Percentiles rank a stretch among this genome's conserved stretches.
These are phyloP conservation scores for Acanthoscelides obtectus DNA, from an alignment of 2,888 invertebrate species.

Conservation along the genomic window DNA sequence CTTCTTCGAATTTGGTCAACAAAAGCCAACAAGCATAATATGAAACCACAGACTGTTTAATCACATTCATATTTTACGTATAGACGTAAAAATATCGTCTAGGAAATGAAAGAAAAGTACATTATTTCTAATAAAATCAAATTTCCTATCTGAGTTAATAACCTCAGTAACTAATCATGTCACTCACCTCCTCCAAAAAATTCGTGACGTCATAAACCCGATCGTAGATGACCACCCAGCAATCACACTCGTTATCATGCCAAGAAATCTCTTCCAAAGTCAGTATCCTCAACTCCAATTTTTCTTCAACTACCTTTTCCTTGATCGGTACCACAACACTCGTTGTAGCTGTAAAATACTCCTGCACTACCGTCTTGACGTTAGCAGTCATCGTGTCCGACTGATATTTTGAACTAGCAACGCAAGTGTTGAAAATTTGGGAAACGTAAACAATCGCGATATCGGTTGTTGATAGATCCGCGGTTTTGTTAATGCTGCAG, in stretches of 20 bases:
- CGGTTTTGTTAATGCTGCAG: neutral
- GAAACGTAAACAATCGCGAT: neutral
- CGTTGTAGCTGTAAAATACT: neutral
- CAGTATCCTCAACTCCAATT: conserved; percentile 50
- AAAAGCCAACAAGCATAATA: too few relatives aligned
- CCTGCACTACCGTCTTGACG: neutral
- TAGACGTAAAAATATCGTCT: too few relatives aligned
- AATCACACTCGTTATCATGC: conserved; percentile 69
- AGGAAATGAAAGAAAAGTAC: too few relatives aligned
- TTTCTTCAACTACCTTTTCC: neutral
- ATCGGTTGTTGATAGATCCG: neutral
- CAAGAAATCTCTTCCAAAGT: conserved; percentile 70
- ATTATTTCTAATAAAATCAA: too few relatives aligned
- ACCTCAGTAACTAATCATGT: neutral
- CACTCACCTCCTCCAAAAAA: conserved; percentile 63
- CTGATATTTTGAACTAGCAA: neutral
- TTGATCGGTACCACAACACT: conserved; percentile 1
- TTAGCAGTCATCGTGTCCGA: neutral
- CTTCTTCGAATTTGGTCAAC: too few relatives aligned
- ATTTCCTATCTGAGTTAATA: too few relatives aligned
- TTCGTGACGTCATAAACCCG: conserved; percentile 77
- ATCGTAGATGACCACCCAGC: conserved; percentile 86
- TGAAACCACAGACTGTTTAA: too few relatives aligned
- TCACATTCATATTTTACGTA: too few relatives aligned
- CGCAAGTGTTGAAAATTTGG: neutral